Evolutionary conservation across 2,113 vertebrate species (phyloP).

Genomic region (Tupaia tana): DNA sequence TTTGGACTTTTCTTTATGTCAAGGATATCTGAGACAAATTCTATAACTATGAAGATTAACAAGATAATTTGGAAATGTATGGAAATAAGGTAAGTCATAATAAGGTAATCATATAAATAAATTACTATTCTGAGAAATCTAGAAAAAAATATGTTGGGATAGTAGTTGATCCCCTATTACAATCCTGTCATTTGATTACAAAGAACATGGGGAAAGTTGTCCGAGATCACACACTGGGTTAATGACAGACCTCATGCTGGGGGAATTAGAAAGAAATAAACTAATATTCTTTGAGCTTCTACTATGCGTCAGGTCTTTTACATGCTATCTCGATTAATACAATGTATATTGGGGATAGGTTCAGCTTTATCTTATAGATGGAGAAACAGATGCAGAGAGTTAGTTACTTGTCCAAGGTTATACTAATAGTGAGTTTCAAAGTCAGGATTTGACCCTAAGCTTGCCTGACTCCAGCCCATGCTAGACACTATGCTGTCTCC

Average conservation of each 20-base stretch:
- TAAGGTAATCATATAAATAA: neutral
- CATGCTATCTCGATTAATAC: neutral
- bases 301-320: neutral
- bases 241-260: neutral
- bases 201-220: constrained; percentile 18
- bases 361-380: neutral
- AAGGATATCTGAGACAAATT: neutral
- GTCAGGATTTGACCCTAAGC: neutral
- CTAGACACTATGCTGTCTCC: neutral
- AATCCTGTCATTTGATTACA: neutral
- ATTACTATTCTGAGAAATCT: constrained; percentile 29
- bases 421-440: constrained; percentile 15
- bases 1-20: neutral
- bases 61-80: constrained; percentile 16
- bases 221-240: neutral
- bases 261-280: constrained; percentile 28
- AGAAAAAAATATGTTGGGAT: neutral
- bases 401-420: neutral
- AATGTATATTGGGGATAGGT: neutral
- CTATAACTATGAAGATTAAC: neutral
- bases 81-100: neutral
- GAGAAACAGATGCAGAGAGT: neutral
- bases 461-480: neutral
- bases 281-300: constrained; percentile 24
- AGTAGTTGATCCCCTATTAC: neutral